These are phyloP conservation scores for Anthopleura xanthogrammica DNA, from an alignment of 92 coral and sea anemone genomes.

Conservation along the genomic window DNA sequence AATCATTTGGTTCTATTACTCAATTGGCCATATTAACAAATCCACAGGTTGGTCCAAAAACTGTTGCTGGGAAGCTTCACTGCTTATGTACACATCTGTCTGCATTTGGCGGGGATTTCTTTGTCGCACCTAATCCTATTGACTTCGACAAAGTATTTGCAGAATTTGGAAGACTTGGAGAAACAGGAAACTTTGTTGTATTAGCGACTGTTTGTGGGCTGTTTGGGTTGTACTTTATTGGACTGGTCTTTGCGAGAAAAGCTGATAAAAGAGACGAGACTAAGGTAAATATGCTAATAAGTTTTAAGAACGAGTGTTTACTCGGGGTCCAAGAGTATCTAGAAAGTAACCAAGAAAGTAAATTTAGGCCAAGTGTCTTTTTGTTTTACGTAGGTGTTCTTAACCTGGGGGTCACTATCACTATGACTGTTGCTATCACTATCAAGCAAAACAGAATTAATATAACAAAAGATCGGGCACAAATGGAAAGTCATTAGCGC, in stretches of 20 bases:
- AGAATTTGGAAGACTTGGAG: constrained; percentile 74
- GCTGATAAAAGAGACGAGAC: constrained; percentile 69
- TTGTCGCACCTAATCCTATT: constrained; percentile 89
- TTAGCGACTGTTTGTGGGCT: constrained; percentile 58
- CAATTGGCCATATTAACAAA: neutral
- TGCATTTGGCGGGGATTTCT: constrained; percentile 89
- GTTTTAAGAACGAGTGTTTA: neutral
- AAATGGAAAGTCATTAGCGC: too few relatives aligned
- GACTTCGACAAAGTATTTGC: constrained; percentile 92
- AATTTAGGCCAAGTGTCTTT: too few relatives aligned
- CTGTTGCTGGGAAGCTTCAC: constrained; percentile 56
- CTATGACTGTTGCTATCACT: too few relatives aligned
- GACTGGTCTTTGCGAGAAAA: constrained; percentile 63
- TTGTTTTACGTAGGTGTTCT: too few relatives aligned
- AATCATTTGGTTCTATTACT: neutral
- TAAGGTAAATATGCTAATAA: constrained; percentile 41
- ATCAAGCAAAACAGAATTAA: too few relatives aligned
- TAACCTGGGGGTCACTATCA: too few relatives aligned
- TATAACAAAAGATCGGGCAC: too few relatives aligned
- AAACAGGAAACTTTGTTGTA: constrained; percentile 86
- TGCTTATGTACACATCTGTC: constrained; percentile 82
- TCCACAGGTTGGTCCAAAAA: constrained; percentile 63
- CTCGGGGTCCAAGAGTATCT: too few relatives aligned
- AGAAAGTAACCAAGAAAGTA: too few relatives aligned
- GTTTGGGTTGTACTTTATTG: constrained; percentile 53